Conservation (phyloP, 2,888 invertebrate species). For the Orchestes rusci region DNA sequence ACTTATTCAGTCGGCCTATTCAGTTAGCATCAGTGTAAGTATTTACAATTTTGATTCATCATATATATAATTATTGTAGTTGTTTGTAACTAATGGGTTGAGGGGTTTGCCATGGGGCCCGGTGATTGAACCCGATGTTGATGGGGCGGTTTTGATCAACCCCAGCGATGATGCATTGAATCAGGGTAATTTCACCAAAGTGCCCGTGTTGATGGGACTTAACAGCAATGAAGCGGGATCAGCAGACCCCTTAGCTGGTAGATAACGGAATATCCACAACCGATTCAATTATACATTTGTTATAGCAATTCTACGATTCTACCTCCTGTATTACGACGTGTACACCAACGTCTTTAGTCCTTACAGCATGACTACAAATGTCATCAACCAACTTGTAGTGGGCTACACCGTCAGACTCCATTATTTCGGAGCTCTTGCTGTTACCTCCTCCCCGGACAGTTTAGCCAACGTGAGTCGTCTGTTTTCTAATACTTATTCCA, state of each 20-base stretch:
- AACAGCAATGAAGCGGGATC: slow-evolving; percentile 8
- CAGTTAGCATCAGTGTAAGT: too few species aligned
- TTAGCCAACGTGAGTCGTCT: neutral
- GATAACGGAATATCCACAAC: too few species aligned
- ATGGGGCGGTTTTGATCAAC: slow-evolving; percentile 22
- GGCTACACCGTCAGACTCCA: neutral
- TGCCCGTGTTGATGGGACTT: slow-evolving; percentile 48
- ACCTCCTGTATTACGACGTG: slow-evolving; percentile 2
- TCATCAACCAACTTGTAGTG: neutral
- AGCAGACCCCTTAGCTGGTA: neutral
- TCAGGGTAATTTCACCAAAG: slow-evolving; percentile 23
- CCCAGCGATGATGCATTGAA: slow-evolving; percentile 22
- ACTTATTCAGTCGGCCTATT: too few species aligned
- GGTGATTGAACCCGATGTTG: slow-evolving; percentile 26
- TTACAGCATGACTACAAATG: slow-evolving; percentile 1
- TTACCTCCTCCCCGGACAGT: neutral
- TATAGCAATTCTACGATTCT: slow-evolving; percentile 1
- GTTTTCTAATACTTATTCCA: neutral
- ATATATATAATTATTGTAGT: too few species aligned
- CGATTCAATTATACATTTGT: neutral
- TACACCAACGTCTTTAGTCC: neutral
- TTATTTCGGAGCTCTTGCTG: neutral
- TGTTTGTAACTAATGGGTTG: slow-evolving; percentile 11
- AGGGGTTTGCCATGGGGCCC: slow-evolving; percentile 27
- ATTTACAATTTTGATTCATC: too few species aligned